Evolutionary conservation across 2,888 invertebrate genomes (phyloP).

Genomic region (Autographa pulchrina): DNA sequence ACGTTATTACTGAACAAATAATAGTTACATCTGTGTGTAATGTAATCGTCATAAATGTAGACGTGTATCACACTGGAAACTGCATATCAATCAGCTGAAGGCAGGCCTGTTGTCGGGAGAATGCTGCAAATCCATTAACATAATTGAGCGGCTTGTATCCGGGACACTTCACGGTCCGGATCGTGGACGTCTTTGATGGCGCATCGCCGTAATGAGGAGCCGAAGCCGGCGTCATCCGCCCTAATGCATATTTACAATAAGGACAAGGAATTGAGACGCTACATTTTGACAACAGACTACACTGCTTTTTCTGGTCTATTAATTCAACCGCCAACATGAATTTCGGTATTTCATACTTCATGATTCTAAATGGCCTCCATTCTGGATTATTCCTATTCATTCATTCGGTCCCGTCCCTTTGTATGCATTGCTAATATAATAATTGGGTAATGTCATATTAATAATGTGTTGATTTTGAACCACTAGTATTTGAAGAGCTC

Average conservation of each 20-base stretch:
- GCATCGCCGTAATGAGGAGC: conserved; percentile 82
- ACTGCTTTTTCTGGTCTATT: conserved; percentile 72
- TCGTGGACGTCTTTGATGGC: conserved; percentile 83
- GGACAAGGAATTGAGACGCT: conserved; percentile 65
- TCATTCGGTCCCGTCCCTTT: conserved; percentile 28
- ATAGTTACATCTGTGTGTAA: conserved; percentile 52
- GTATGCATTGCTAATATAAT: conserved; percentile 22
- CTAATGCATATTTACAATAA: conserved; percentile 85
- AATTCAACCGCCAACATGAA: conserved; percentile 66
- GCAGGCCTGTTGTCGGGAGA: conserved; percentile 74
- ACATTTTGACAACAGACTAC: conserved; percentile 67
- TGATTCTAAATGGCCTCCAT: conserved; percentile 64
- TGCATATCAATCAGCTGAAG: conserved; percentile 78
- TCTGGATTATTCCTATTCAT: conserved; percentile 33
- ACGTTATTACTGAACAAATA: conserved; percentile 43
- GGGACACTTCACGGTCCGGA: conserved; percentile 81
- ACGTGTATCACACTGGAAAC: conserved; percentile 61
- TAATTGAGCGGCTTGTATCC: conserved; percentile 86
- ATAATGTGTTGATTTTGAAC: conserved; percentile 36
- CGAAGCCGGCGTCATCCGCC: conserved; percentile 74
- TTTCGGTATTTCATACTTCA: conserved; percentile 68
- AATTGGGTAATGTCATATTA: conserved; percentile 24
- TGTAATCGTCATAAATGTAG: conserved; percentile 66
- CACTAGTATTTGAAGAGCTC: conserved; percentile 59
- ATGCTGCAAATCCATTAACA: conserved; percentile 84